Evolutionary conservation across 1,140 invertebrate species (phyloP), one percentile per base, ranked within the genome.

Genomic region (Penaeus indicus): DNA sequence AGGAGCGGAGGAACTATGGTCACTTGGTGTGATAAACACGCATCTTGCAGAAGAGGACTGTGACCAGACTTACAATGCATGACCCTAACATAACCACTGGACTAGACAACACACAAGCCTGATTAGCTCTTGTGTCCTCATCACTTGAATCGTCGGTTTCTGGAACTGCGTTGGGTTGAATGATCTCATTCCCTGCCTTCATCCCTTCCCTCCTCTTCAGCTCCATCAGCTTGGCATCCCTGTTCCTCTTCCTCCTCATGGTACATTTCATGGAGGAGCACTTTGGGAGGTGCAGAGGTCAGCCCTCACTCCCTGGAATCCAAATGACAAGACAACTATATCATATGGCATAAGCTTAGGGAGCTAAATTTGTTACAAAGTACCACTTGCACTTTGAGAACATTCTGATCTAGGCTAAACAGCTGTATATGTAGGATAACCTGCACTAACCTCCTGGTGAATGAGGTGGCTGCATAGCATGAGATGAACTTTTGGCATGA

Each of bases 41-140:
- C 87, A 88, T 88, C 87, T 88, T 88, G 72, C 87, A 88, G 42
- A 88, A 54, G 54, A 88, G 62, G 22, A 88, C 54, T 27, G 87
- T 88, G 38, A 84, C 42, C n/a, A 88, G 60, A 72, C 82, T 88
- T 63, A 88, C 81, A 13, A 88, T 32, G 75, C 87, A 88, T 3
- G 87, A 88, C 27, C 87, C 81, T 16, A 88, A 64, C 81, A 84
- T 88, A 19, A 88, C 60, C 32, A 88, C 81, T 63, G 87, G 87
- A 79, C 87, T 88, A 77, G 67, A 77, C 72, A 88, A 64, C 32
- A 88, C 72, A 69, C 87, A 88, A 27, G 78, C 85, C 60, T 88
- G 87, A 47, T 77, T 32, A 62, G 27, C 75, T 63, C 75, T 61
- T 27, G 25, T 61, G 38, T 84, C 87, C 60, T 88, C 87, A 67